These are phyloP conservation scores for Alaudala cheleensis DNA, from an alignment of 2,113 vertebrate species.

Conservation along the genomic window DNA sequence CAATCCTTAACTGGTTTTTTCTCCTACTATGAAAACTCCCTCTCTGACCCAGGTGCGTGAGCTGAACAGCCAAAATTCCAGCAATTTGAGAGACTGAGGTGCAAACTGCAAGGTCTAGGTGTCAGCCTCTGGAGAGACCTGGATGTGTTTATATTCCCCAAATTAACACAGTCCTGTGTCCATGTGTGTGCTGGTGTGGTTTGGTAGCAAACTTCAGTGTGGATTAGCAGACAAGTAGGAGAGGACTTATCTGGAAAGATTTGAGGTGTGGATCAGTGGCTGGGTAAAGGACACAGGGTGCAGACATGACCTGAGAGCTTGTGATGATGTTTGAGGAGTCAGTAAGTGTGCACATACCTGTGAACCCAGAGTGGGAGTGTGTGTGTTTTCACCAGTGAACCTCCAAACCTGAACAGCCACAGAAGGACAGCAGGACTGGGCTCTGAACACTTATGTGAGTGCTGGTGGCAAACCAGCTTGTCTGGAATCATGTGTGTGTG, in stretches of 20 bases:
- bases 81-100: not conserved
- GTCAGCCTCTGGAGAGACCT: not conserved
- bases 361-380: not conserved
- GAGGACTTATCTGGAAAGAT: not conserved
- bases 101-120: not conserved
- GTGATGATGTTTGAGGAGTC: not conserved
- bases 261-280: not conserved
- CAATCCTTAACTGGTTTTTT: not conserved
- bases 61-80: not conserved
- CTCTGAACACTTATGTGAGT: not conserved
- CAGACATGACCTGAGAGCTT: not conserved
- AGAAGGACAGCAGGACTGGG: not conserved
- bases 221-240: not conserved
- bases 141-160: not conserved
- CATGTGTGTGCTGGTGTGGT: not conserved
- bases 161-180: not conserved
- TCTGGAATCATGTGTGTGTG: accelerated
- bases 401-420: not conserved
- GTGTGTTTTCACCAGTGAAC: not conserved
- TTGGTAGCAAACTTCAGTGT: not conserved
- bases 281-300: not conserved
- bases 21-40: accelerated
- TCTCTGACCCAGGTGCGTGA: not conserved
- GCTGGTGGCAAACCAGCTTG: not conserved
- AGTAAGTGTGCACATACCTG: not conserved